A percentile compares a stretch with the other conserved stretches of the same genome.
phyloP scores from a whole-genome alignment of 2,888 invertebrate species.

The Sarcophaga variegata region DNA sequence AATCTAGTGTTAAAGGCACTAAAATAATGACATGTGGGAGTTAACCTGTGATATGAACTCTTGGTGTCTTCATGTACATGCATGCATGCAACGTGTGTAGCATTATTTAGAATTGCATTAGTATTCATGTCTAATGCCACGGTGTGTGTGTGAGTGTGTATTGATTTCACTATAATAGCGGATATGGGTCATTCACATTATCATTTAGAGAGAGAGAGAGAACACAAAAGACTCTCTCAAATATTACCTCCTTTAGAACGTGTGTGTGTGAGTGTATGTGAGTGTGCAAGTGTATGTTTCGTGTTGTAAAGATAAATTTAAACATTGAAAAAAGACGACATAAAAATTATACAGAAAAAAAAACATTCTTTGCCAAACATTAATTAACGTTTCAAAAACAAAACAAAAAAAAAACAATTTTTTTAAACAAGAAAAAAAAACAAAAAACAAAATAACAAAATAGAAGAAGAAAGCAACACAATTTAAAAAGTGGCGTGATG shows the following conservation, averaged over 20 bases:
- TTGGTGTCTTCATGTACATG: too few relatives aligned
- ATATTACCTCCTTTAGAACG: neutral
- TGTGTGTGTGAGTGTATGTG: neutral
- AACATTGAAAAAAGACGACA: constrained; percentile 37
- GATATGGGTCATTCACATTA: neutral
- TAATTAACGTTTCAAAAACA: neutral
- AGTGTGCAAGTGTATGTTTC: neutral
- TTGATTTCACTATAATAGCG: neutral
- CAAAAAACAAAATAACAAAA: constrained; percentile 28
- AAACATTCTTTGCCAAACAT: neutral
- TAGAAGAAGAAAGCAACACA: constrained; percentile 23
- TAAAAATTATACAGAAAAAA: neutral
- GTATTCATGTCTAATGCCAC: neutral
- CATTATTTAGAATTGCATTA: neutral
- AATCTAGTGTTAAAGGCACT: too few relatives aligned
- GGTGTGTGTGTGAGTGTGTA: neutral
- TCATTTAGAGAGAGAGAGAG: neutral
- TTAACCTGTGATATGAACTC: too few relatives aligned
- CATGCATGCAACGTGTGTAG: too few relatives aligned
- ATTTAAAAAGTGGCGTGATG: constrained; percentile 63
- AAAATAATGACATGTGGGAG: too few relatives aligned
- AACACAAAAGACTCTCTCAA: too few relatives aligned
- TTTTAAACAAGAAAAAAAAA: neutral
- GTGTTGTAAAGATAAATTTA: constrained; percentile 40
- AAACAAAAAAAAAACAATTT: constrained; percentile 1